Conservation (phyloP, 2,888 invertebrate genomes). For the Tridacna gigas region DNA sequence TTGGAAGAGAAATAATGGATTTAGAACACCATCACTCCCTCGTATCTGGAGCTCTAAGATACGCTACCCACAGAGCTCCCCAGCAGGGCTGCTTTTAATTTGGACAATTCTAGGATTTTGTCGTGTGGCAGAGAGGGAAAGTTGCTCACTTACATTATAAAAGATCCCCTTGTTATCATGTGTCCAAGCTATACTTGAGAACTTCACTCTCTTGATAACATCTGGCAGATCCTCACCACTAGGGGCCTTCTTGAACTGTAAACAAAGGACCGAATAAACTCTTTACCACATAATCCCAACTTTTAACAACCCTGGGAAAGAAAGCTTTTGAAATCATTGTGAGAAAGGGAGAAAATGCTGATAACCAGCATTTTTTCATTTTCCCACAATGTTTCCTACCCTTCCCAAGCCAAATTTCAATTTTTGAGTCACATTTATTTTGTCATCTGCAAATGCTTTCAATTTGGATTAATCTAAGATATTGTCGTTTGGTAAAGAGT, state of each 20-base stretch:
- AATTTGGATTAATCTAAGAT: too few species aligned
- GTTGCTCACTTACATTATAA: conserved; percentile 87
- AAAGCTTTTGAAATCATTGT: background rate
- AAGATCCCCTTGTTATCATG: conserved; percentile 97
- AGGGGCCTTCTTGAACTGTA: conserved; percentile 83
- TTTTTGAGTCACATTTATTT: too few species aligned
- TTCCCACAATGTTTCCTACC: background rate
- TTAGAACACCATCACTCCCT: too few species aligned
- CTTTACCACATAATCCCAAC: background rate
- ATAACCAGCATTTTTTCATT: background rate
- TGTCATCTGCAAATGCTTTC: too few species aligned
- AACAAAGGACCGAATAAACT: conserved; percentile 14
- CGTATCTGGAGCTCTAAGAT: too few species aligned
- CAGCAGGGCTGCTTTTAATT: too few species aligned
- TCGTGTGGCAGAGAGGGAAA: background rate
- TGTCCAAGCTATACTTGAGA: conserved; percentile 96
- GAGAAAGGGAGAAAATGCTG: background rate
- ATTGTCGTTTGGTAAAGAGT: too few species aligned
- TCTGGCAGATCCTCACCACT: conserved; percentile 94
- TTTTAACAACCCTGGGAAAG: background rate
- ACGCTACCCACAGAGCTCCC: too few species aligned
- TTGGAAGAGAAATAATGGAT: too few species aligned
- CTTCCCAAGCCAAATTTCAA: too few species aligned
- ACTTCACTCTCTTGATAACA: conserved; percentile 95
- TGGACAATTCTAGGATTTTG: background rate